Percentiles rank a stretch among this genome's conserved stretches.
These are phyloP conservation scores for Mixornis gularis DNA, from an alignment of 2,113 vertebrate species.

Conservation along the genomic window DNA sequence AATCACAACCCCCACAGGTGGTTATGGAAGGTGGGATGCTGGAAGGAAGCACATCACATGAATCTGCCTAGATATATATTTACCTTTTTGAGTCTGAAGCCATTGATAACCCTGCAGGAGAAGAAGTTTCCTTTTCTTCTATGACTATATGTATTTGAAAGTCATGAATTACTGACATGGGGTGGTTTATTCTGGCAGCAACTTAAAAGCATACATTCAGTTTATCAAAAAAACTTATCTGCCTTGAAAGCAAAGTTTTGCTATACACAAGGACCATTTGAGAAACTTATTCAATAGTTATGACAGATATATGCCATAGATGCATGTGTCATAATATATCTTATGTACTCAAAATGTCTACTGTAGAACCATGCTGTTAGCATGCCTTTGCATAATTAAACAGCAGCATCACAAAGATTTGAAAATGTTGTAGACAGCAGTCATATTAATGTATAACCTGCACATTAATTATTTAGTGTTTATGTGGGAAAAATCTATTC, in stretches of 20 bases:
- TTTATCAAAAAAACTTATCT: background rate
- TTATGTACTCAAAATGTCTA: background rate
- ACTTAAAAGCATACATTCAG: background rate
- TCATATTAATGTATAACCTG: background rate
- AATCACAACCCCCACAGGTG: fast-evolving
- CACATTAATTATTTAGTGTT: background rate
- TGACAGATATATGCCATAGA: background rate
- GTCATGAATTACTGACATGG: background rate
- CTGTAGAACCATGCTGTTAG: background rate
- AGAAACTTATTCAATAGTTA: background rate
- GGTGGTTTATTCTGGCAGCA: background rate
- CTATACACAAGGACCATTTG: background rate
- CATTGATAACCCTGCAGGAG: background rate
- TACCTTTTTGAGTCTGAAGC: background rate
- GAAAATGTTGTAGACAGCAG: background rate
- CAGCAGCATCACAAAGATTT: background rate
- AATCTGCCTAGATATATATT: background rate
- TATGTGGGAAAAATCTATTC: background rate
- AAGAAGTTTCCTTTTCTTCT: background rate
- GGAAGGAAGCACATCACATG: background rate
- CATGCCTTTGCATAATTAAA: background rate
- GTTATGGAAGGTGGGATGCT: background rate
- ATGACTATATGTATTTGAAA: background rate
- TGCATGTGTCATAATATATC: background rate
- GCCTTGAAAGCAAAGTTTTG: background rate